phyloP scores from a whole-genome alignment of 2,888 invertebrate genomes.

The Caenorhabditis uteleia region DNA sequence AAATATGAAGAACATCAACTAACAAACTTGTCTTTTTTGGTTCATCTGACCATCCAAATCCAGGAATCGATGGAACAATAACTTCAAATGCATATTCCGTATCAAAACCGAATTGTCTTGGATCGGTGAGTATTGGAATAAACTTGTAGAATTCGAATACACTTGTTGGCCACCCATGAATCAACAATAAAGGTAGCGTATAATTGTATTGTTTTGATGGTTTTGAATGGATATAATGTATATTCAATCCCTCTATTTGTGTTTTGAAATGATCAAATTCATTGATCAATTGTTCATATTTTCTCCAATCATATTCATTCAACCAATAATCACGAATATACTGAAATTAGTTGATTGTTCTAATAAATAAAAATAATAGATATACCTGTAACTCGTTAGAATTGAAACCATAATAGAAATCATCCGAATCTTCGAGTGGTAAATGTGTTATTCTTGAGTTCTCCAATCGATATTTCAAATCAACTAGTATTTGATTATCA shows the following conservation, averaged over 20 bases:
- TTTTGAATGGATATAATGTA: conserved; percentile 3
- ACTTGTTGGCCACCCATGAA: conserved; percentile 88
- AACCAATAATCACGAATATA: conserved; percentile 79
- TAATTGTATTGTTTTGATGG: conserved; percentile 63
- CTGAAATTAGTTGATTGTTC: conserved; percentile 2
- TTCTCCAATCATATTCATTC: conserved; percentile 79
- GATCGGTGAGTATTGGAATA: conserved; percentile 73
- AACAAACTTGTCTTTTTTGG: conserved; percentile 77
- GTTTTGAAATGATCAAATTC: conserved; percentile 80
- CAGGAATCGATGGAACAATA: conserved; percentile 74
- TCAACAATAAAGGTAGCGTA: conserved; percentile 75
- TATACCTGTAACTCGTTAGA: conserved; percentile 72
- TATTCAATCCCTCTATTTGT: conserved; percentile 77
- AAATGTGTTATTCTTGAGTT: conserved; percentile 64
- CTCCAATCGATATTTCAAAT: conserved; percentile 72
- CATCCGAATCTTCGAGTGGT: conserved; percentile 70
- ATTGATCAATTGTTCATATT: conserved; percentile 79
- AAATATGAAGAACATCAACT: no score
- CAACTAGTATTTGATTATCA: conserved; percentile 43
- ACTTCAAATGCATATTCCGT: conserved; percentile 68
- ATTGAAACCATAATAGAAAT: conserved; percentile 85
- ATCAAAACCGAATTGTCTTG: conserved; percentile 66
- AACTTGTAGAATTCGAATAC: conserved; percentile 81
- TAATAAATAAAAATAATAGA: neutral
- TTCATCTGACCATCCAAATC: conserved; percentile 74